Base-by-base conservation (phyloP, 2,888 invertebrate genomes). In the Drosophila melanosoma region DNA sequence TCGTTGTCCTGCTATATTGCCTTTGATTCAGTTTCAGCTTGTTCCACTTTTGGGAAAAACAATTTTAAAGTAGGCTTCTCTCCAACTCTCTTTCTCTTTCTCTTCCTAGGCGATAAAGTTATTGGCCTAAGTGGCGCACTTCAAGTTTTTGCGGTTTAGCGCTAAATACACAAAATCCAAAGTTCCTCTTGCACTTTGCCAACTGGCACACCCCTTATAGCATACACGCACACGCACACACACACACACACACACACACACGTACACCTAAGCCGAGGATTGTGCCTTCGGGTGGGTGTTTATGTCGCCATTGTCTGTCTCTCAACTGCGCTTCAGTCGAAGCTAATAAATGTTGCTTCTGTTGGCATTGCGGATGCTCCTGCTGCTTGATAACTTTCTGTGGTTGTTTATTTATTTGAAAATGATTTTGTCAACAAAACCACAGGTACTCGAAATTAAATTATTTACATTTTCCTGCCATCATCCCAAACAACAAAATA, bases 381-480 rank as follows among this genome's bases (percentile, higher is more conserved):
- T 63, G 59, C 23, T 49, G 36, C 57, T 59, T 68, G 76, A 70
- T 74, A 66, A 40, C 73, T 76, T 76, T 66, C 60, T 52, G 38
- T 29, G 63, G 35, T 63, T 66, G 56, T 78, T 84, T 81, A 76
- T 84, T 87, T 89, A 81, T 87, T 84, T 82, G 76, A 76, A 84
- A 83, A 88, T 77, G 63, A 82, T 85, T 82, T 73, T 67, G 66
- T 40, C 53, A 42, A 60, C 58, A 29, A 45, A 80, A 80, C 78
- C 76, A 72, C 87, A 87, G 81, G 83, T 85, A 85, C 80, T 85
- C 74, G 53, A 79, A 88, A 83, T 86, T 88, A 83, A 88, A 86
- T 85, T 76, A 86, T 83, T 83, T 86, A 81, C 86, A 77, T 77
- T 79, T 69, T 51, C 67, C 57, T 81, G 74, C 60, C 69, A 73